phyloP scores from a whole-genome alignment of 2,888 invertebrate species.

The Phengaris arion region DNA sequence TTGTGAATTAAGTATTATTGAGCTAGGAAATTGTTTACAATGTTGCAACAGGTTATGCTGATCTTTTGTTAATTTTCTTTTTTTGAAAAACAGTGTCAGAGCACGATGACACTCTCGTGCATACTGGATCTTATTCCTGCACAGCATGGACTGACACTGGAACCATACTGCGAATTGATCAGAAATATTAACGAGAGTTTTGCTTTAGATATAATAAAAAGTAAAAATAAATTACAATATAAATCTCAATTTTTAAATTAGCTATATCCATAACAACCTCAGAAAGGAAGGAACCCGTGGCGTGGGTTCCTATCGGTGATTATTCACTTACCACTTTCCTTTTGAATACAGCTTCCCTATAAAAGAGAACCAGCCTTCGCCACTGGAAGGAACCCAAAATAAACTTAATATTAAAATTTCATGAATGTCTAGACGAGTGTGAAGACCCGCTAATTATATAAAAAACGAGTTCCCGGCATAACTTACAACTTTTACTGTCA shows the following conservation, averaged over 20 bases:
- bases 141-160: too few relatives aligned
- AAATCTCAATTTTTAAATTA: background rate
- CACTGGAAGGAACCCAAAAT: background rate
- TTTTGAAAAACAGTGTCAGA: too few relatives aligned
- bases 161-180: too few relatives aligned
- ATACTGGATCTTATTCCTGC: too few relatives aligned
- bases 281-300: background rate
- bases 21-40: background rate
- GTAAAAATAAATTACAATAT: background rate
- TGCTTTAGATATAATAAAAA: background rate
- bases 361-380: too few relatives aligned
- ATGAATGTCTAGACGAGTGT: conserved; percentile 26
- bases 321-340: too few relatives aligned
- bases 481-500: conserved; percentile 27
- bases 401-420: conserved; percentile 1
- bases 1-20: background rate
- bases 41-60: background rate
- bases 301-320: too few relatives aligned
- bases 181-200: too few relatives aligned
- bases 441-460: conserved; percentile 27
- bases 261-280: background rate
- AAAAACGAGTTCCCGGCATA: conserved; percentile 24
- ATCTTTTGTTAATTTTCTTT: too few relatives aligned
- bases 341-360: too few relatives aligned
- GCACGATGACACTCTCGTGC: too few relatives aligned